Conservation (phyloP, 2,888 invertebrate genomes). For the Boloria selene region DNA sequence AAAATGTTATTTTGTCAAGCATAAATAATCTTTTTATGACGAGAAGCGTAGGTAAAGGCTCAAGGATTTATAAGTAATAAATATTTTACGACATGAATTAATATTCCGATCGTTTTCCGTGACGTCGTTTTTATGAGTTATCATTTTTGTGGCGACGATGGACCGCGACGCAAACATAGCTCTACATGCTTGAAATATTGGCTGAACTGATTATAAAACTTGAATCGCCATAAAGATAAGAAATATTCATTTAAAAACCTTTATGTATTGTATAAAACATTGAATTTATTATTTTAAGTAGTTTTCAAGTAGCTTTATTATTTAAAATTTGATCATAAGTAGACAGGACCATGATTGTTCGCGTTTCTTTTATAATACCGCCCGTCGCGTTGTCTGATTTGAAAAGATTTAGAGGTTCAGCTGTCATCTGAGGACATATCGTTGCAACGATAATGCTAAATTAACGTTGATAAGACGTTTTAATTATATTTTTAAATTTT, state of each 20-base stretch:
- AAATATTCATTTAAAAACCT: constrained; percentile 63
- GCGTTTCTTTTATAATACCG: constrained; percentile 40
- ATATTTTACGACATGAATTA: constrained; percentile 82
- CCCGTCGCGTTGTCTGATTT: constrained; percentile 35
- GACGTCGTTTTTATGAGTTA: constrained; percentile 82
- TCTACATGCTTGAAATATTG: constrained; percentile 67
- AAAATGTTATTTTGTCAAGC: constrained; percentile 80
- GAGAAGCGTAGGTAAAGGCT: constrained; percentile 81
- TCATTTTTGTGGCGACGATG: constrained; percentile 78
- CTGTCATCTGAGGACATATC: constrained; percentile 30
- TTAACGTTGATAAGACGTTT: constrained; percentile 4
- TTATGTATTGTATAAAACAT: constrained; percentile 70
- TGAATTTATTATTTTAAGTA: constrained; percentile 62
- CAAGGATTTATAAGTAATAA: constrained; percentile 82
- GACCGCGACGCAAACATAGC: constrained; percentile 58
- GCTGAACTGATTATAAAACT: constrained; percentile 70
- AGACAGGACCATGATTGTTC: constrained; percentile 37
- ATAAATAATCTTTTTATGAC: constrained; percentile 83
- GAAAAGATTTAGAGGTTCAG: constrained; percentile 34
- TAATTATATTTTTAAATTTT: too few relatives aligned
- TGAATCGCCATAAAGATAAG: constrained; percentile 68
- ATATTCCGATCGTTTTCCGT: constrained; percentile 82
- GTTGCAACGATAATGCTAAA: constrained; percentile 8
- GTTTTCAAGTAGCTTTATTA: constrained; percentile 48
- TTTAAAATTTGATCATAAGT: constrained; percentile 44